Base-by-base conservation (phyloP, 1,140 invertebrate species). In the Metopolophium dirhodum region DNA sequence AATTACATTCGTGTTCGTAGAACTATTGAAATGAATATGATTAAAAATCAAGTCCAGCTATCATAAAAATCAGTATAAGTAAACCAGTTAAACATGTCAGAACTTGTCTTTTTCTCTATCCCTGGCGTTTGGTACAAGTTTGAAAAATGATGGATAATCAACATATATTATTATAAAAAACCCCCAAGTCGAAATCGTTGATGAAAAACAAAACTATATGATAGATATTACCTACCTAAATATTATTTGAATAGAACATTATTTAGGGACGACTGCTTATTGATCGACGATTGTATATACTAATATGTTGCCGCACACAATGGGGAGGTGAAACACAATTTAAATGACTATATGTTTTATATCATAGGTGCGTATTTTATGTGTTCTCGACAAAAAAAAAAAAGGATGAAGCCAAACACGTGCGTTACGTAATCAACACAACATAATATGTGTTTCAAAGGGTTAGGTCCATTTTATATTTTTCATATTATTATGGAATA, bases 61-160 rank as follows among this genome's bases (percentile, higher is more conserved):
- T 49, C 37, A 51, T 35, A 51, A 37, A 92, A 92, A 51, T 37
- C 30, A 20, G 45, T 49, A 47, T 22, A 68, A 14, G 45, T 51
- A 83, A 92, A 83, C 90, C 90, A 92, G 91, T 92, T 92, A 92
- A 82, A 82, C 77, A 45, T 83, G 91, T 83, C n/a, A 49, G 11
- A 35, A 77, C 30, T 92, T 41, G 41, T 68, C 35, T 49, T n/a
- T 37, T 47, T 91, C 49, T 91, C 90, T 47, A 35, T 7, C 35
- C 23, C 22, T 82, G 49, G 68, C n/a, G 20, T 26, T 4, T 54
- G 2, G 23, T 30, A 57, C 22, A 30, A 30, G 3, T 45, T 18
- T 57, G 41, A 18, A n/a, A 68, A 68, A 68, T 68, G 4, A 68
- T 23, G 18, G 61, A 68, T 23, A n/a, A 61, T n/a, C 30, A 68